These are phyloP conservation scores for Scatophagus argus DNA, from an alignment of 2,113 vertebrate genomes.

Conservation along the genomic window DNA sequence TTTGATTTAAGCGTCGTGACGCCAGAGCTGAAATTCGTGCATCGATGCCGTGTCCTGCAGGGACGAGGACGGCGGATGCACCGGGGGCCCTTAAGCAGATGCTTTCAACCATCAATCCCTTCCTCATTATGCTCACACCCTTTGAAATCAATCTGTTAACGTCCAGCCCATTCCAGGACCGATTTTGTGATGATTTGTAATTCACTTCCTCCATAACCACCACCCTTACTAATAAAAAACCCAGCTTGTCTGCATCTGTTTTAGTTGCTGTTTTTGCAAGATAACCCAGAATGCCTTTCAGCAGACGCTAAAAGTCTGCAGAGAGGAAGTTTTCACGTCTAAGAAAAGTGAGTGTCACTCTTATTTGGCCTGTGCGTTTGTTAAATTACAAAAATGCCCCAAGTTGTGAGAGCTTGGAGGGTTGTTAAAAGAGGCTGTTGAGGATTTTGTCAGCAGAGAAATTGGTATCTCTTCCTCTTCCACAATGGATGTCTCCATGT, in stretches of 20 bases:
- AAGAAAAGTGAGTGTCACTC: not conserved
- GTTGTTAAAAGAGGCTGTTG: conserved; percentile 10
- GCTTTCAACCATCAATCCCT: conserved; percentile 27
- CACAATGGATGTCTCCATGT: not conserved
- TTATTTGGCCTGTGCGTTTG: not conserved
- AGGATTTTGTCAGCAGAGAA: conserved; percentile 15
- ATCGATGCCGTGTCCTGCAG: not conserved
- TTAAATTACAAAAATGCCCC: not conserved
- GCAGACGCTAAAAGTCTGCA: not conserved
- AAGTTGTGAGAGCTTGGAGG: not conserved
- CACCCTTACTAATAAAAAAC: not conserved
- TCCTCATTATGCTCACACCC: conserved; percentile 22
- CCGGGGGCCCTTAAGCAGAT: conserved; percentile 33
- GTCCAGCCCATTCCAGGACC: conserved; percentile 21
- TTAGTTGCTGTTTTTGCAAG: not conserved
- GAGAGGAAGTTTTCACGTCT: not conserved
- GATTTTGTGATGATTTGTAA: conserved; percentile 37
- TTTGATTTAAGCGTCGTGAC: conserved; percentile 21
- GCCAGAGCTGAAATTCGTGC: not conserved
- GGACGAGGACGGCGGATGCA: conserved; percentile 15
- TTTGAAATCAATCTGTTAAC: conserved; percentile 30
- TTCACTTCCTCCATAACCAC: not conserved
- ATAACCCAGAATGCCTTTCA: conserved; percentile 23
- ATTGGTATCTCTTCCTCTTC: conserved; percentile 22
- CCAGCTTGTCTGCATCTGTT: conserved; percentile 19